Percentiles rank a stretch among this genome's conserved stretches.
phyloP scores from a whole-genome alignment of 2,888 invertebrate genomes.

The Agelastica alni region DNA sequence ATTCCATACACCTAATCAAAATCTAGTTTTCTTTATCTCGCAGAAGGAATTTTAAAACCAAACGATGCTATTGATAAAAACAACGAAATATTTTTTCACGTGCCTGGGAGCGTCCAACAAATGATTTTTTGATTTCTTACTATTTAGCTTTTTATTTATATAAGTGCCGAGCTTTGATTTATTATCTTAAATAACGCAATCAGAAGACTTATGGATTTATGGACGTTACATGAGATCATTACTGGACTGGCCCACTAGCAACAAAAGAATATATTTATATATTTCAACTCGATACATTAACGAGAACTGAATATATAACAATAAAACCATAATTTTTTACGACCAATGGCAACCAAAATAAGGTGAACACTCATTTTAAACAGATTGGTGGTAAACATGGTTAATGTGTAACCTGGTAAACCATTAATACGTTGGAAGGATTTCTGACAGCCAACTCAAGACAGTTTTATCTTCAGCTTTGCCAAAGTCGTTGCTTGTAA shows the following conservation, averaged over 20 bases:
- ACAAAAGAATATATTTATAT: too few relatives aligned
- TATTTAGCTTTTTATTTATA: constrained; percentile 10
- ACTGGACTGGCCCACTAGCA: not conserved
- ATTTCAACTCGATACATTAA: too few relatives aligned
- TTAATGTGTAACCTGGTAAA: too few relatives aligned
- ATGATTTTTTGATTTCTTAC: constrained; percentile 1
- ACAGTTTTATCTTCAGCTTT: too few relatives aligned
- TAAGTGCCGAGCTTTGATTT: constrained; percentile 13
- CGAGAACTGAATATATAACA: too few relatives aligned
- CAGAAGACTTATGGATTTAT: not conserved
- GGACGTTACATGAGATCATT: not conserved
- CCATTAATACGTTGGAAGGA: too few relatives aligned
- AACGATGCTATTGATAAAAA: constrained; percentile 14
- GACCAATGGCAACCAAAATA: too few relatives aligned
- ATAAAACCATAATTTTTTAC: too few relatives aligned
- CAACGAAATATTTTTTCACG: not conserved
- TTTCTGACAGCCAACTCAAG: too few relatives aligned
- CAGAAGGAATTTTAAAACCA: constrained; percentile 6
- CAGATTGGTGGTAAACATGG: too few relatives aligned
- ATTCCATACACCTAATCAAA: not conserved
- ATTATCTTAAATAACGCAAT: constrained; percentile 12
- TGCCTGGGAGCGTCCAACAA: not conserved
- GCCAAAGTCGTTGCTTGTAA: too few relatives aligned
- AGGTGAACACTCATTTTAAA: too few relatives aligned
- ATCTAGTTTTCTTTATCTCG: not conserved